Conservation (phyloP, 2,797 vertebrate genomes). For the Etheostoma perlongum region DNA sequence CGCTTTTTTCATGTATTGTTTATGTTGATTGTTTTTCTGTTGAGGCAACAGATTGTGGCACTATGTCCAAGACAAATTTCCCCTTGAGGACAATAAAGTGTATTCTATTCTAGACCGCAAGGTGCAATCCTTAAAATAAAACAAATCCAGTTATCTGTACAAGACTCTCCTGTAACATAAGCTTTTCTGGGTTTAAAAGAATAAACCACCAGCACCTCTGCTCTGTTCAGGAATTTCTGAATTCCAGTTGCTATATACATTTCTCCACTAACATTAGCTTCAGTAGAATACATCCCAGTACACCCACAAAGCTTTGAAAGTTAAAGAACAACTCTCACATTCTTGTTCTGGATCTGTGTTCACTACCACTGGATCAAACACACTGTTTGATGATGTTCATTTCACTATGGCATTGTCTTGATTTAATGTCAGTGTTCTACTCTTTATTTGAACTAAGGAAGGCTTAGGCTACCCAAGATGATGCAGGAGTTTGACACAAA, state of each 20-base stretch:
- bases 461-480: not conserved
- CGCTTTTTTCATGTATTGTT: no score
- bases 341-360: constrained; percentile 2
- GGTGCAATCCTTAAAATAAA: no score
- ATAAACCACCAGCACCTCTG: not conserved
- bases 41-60: no score
- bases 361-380: not conserved
- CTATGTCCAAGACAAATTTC: no score
- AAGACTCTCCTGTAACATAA: not conserved
- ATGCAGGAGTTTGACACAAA: no score
- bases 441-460: not conserved
- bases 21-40: no score
- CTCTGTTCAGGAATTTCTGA: not conserved
- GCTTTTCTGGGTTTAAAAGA: not conserved
- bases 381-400: not conserved
- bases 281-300: constrained; percentile 4
- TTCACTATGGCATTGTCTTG: not conserved
- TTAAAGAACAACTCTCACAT: constrained; percentile 39
- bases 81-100: no score
- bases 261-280: not conserved
- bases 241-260: not conserved
- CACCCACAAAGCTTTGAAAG: constrained; percentile 33
- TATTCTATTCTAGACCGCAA: not conserved
- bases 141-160: not conserved
- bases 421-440: not conserved